A percentile compares a stretch with the other conserved stretches of the same genome.
Conservation (phyloP, 2,888 invertebrate species). For the Nysson spinosus region DNA sequence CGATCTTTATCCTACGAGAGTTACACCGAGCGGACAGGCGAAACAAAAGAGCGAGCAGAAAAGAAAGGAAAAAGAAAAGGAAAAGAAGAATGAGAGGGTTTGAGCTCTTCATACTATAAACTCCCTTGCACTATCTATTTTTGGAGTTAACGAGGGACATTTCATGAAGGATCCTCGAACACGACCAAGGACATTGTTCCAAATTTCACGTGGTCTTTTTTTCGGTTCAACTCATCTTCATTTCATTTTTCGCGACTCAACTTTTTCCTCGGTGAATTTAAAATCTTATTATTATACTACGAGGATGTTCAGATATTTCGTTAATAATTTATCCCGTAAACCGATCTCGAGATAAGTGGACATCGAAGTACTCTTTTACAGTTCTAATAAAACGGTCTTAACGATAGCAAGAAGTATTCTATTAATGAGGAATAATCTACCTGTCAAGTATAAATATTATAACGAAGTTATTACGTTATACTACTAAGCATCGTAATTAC, state of each 20-base stretch:
- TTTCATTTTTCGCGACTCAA: background rate
- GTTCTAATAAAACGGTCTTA: too few relatives aligned
- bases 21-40: constrained; percentile 42
- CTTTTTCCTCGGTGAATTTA: too few relatives aligned
- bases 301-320: too few relatives aligned
- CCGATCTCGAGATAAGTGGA: too few relatives aligned
- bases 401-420: too few relatives aligned
- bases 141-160: constrained; percentile 40
- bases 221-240: background rate
- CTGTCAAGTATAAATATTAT: too few relatives aligned
- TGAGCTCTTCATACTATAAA: constrained; percentile 38
- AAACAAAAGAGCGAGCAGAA: constrained; percentile 46
- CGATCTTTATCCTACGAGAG: constrained; percentile 53
- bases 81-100: constrained; percentile 20
- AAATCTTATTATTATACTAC: too few relatives aligned
- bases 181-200: constrained; percentile 34
- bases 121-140: constrained; percentile 31
- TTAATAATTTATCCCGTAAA: too few relatives aligned
- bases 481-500: too few relatives aligned
- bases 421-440: too few relatives aligned
- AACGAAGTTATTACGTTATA: too few relatives aligned
- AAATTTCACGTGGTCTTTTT: constrained; percentile 37
- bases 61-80: constrained; percentile 23
- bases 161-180: constrained; percentile 26
- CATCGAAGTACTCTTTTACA: too few relatives aligned